These are phyloP conservation scores for Canis aureus DNA, from an alignment of 2,113 vertebrate genomes.

Conservation along the genomic window DNA sequence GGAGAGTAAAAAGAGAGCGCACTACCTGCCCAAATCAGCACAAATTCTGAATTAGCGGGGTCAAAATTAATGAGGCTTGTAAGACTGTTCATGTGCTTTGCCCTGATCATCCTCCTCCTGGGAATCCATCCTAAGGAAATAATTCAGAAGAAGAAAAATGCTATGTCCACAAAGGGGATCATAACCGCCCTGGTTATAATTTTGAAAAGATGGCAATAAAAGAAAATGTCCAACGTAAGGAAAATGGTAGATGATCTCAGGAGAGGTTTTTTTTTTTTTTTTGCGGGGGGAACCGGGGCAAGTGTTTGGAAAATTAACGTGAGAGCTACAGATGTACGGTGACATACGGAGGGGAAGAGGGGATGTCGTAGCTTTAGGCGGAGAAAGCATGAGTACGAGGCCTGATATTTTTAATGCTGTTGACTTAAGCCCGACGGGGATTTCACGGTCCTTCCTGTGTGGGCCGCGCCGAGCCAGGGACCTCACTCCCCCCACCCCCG, in stretches of 20 bases:
- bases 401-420: not conserved
- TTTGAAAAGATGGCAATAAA: conserved; percentile 38
- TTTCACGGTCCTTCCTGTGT: conserved; percentile 43
- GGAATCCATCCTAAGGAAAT: conserved; percentile 69
- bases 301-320: not conserved
- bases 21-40: conserved; percentile 66
- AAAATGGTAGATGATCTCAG: not conserved
- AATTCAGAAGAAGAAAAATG: conserved; percentile 61
- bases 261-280: not conserved
- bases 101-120: conserved; percentile 72
- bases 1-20: conserved; percentile 33
- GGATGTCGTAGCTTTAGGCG: not conserved
- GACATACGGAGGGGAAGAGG: not conserved
- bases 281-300: not conserved
- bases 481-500: not conserved
- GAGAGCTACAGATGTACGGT: not conserved
- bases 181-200: not conserved
- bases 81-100: conserved; percentile 60
- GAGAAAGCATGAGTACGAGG: not conserved
- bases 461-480: not conserved
- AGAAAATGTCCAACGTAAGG: conserved; percentile 41
- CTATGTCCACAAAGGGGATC: not conserved
- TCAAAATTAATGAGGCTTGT: conserved; percentile 73
- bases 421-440: conserved; percentile 7
- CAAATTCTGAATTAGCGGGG: conserved; percentile 67